Evolutionary conservation across 2,888 invertebrate genomes (phyloP).

Genomic region (Cryptocephalus primarius): DNA sequence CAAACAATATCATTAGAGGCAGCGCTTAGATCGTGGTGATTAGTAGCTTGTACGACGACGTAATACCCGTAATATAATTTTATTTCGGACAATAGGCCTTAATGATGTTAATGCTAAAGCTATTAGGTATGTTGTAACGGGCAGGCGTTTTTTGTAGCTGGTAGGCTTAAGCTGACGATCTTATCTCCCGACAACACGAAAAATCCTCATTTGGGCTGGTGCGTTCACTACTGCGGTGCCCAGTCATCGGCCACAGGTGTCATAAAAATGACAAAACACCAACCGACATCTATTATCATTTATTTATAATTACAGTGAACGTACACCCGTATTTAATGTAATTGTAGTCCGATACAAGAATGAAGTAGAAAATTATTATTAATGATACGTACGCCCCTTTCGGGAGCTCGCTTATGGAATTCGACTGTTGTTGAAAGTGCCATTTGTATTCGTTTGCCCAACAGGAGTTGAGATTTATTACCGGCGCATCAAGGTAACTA

Average conservation of each 20-base stretch:
- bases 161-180: not conserved
- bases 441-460: too few species aligned
- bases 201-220: conserved; percentile 2
- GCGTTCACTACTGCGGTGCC: too few species aligned
- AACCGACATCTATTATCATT: conserved; percentile 2
- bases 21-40: not conserved
- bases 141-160: not conserved
- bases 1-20: not conserved
- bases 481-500: too few species aligned
- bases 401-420: too few species aligned
- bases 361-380: too few species aligned
- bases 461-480: too few species aligned
- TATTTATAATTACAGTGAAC: conserved; percentile 1
- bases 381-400: too few species aligned
- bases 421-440: too few species aligned
- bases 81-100: conserved; percentile 23
- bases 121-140: not conserved
- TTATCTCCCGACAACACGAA: conserved; percentile 3
- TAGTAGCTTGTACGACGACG: not conserved
- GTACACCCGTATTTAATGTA: too few species aligned
- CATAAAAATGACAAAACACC: conserved; percentile 2
- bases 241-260: too few species aligned
- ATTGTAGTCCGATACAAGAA: too few species aligned
- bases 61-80: conserved; percentile 21
- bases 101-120: conserved; percentile 24